These are phyloP conservation scores for Patella pellucida DNA, from an alignment of 2,888 invertebrate species.

Conservation along the genomic window DNA sequence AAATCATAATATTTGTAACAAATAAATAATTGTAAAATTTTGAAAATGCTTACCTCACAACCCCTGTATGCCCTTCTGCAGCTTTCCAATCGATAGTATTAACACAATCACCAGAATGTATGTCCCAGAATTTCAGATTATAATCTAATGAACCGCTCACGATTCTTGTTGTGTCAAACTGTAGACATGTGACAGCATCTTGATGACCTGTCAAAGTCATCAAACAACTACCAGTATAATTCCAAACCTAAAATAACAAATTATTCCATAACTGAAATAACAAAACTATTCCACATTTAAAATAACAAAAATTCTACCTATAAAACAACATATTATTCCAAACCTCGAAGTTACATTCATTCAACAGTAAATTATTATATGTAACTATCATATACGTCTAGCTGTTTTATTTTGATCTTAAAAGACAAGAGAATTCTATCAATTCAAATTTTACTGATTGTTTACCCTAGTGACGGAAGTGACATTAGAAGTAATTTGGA, in stretches of 20 bases:
- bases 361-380: too few species aligned
- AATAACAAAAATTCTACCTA: too few species aligned
- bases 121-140: conserved; percentile 73
- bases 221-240: conserved; percentile 70
- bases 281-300: too few species aligned
- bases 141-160: conserved; percentile 74
- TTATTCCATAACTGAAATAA: too few species aligned
- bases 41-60: conserved; percentile 65
- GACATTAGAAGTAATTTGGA: neutral
- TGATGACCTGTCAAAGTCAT: conserved; percentile 73
- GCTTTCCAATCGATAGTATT: conserved; percentile 74
- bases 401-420: too few species aligned
- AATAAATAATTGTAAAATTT: neutral
- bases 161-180: conserved; percentile 72
- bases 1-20: neutral
- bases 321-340: too few species aligned
- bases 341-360: too few species aligned
- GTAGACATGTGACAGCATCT: conserved; percentile 74
- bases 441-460: too few species aligned
- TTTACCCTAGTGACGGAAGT: neutral
- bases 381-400: too few species aligned
- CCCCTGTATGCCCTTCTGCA: conserved; percentile 74
- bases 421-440: too few species aligned
- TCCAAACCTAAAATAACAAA: conserved; percentile 70
- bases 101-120: conserved; percentile 71